phyloP scores from a whole-genome alignment of 2,113 vertebrate genomes.

The Heptranchias perlo region DNA sequence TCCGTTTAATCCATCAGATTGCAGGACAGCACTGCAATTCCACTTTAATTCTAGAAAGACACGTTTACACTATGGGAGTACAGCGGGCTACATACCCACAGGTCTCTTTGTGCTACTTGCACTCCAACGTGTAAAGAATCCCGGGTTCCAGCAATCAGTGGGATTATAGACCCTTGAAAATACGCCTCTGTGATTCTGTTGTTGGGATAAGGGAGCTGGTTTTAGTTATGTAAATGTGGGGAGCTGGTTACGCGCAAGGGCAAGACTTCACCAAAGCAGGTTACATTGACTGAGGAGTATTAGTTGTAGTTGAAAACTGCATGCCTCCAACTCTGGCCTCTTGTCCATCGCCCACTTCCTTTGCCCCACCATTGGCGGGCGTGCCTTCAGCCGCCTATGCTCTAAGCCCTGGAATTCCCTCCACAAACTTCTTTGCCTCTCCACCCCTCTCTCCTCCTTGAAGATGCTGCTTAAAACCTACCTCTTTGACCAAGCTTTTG shows the following conservation, averaged over 20 bases:
- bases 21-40: no score
- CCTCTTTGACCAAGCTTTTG: background rate
- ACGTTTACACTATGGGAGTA: no score
- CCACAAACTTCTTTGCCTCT: background rate
- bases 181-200: background rate
- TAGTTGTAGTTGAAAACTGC: background rate
- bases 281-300: background rate
- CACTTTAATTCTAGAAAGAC: no score
- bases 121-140: background rate
- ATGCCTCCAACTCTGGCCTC: background rate
- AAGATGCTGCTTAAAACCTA: background rate
- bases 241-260: background rate
- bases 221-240: background rate
- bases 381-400: background rate
- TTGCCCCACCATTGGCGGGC: no score
- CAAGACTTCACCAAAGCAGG: background rate
- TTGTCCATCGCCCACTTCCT: background rate
- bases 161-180: background rate
- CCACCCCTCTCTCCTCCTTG: background rate
- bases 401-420: background rate
- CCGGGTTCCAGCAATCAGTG: background rate
- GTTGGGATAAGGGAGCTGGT: background rate
- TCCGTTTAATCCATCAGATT: no score
- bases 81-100: background rate
- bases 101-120: background rate